Conservation (phyloP, 2,113 vertebrate species). For the Siniperca knerii region DNA sequence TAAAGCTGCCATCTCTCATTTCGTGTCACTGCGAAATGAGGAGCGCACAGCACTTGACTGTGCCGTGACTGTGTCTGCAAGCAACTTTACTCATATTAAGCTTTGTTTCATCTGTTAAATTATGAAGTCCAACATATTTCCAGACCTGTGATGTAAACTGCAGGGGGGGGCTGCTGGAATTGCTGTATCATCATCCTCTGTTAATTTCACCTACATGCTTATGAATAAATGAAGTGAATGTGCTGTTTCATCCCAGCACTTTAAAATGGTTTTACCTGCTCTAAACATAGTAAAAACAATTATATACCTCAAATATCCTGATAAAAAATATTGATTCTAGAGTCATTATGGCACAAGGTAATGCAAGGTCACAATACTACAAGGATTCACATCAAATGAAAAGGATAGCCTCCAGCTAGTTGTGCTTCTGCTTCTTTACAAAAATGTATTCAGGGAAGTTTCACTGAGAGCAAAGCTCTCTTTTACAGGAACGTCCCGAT, state of each 20-base stretch:
- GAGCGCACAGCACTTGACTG: neutral
- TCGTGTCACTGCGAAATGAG: neutral
- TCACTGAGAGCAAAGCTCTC: too few relatives aligned
- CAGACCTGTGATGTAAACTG: neutral
- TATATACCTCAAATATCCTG: neutral
- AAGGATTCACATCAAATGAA: constrained; percentile 45
- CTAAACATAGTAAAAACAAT: neutral
- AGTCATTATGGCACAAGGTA: constrained; percentile 22
- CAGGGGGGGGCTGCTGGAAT: neutral
- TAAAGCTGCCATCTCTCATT: neutral
- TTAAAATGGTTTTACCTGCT: neutral
- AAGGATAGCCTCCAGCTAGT: constrained; percentile 36
- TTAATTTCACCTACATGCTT: constrained; percentile 11
- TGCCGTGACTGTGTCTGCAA: neutral
- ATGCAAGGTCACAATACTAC: constrained; percentile 16
- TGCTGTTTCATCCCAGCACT: neutral
- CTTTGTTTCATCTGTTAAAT: neutral
- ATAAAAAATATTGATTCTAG: neutral
- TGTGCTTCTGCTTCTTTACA: constrained; percentile 33
- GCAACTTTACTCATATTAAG: neutral
- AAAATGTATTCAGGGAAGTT: too few relatives aligned
- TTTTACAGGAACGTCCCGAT: too few relatives aligned
- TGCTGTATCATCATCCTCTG: neutral
- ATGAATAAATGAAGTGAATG: neutral
- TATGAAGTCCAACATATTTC: neutral